These are phyloP conservation scores for Lepilemur septentrionalis DNA, from an alignment of 2,797 vertebrate genomes.

Conservation along the genomic window DNA sequence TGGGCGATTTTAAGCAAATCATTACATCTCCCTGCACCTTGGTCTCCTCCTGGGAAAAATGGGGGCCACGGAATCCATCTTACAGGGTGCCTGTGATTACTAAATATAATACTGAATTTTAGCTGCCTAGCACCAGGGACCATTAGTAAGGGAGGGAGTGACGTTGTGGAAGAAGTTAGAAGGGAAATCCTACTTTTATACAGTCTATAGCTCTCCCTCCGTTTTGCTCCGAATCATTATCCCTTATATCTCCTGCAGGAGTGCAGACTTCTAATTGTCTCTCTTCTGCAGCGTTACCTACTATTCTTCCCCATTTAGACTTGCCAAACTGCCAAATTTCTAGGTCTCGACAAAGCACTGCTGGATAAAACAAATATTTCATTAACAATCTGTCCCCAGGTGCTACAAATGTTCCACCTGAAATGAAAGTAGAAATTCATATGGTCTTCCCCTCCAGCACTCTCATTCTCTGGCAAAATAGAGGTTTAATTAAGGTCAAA, in stretches of 20 bases:
- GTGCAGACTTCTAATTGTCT: background rate
- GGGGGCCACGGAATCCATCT: background rate
- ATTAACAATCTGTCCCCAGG: constrained; percentile 76
- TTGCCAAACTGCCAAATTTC: constrained; percentile 68
- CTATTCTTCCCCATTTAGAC: constrained; percentile 26
- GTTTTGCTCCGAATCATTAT: background rate
- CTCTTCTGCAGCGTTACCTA: background rate
- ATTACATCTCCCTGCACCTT: background rate
- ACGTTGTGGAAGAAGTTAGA: background rate
- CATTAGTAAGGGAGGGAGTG: background rate
- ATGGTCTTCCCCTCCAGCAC: constrained; percentile 76
- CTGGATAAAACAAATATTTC: constrained; percentile 77
- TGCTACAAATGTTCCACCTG: constrained; percentile 77
- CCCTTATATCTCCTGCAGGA: background rate
- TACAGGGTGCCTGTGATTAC: background rate
- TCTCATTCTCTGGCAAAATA: constrained; percentile 76
- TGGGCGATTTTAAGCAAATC: background rate
- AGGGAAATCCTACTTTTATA: background rate
- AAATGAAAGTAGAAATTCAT: constrained; percentile 79
- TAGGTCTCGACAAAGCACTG: constrained; percentile 58
- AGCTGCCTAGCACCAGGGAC: background rate
- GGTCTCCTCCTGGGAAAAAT: background rate
- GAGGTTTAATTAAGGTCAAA: constrained; percentile 81
- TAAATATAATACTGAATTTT: background rate
- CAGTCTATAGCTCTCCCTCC: background rate